These are phyloP conservation scores for Saiga tatarica DNA, from an alignment of 2,113 vertebrate genomes.

Conservation along the genomic window DNA sequence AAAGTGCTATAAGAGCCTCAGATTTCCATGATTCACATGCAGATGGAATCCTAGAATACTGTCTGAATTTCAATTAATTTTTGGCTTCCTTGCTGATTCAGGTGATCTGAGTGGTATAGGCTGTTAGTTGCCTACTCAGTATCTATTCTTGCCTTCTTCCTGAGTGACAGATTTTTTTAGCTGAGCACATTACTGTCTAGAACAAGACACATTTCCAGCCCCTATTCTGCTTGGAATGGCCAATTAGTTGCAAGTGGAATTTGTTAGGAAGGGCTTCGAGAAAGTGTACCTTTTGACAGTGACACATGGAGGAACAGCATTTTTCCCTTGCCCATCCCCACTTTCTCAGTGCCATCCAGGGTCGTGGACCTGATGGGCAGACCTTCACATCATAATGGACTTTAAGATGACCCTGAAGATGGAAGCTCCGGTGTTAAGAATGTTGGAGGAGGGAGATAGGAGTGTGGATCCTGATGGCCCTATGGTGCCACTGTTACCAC, in stretches of 20 bases:
- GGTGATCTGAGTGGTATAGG: background rate
- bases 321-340: background rate
- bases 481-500: background rate
- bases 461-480: background rate
- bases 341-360: background rate
- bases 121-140: background rate
- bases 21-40: background rate
- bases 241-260: background rate
- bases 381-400: background rate
- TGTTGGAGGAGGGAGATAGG: background rate
- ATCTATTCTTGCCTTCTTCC: background rate
- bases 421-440: background rate
- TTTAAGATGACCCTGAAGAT: background rate
- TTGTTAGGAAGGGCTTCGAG: background rate
- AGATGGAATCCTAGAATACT: background rate
- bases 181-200: background rate
- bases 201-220: background rate
- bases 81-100: background rate
- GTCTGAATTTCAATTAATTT: background rate
- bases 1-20: background rate
- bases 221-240: background rate
- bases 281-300: background rate
- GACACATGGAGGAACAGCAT: background rate
- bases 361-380: background rate
- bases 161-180: background rate